Evolutionary conservation across 2,797 vertebrate genomes (phyloP), one percentile per base, ranked within the genome.

Genomic region (Cyclura pinguis): DNA sequence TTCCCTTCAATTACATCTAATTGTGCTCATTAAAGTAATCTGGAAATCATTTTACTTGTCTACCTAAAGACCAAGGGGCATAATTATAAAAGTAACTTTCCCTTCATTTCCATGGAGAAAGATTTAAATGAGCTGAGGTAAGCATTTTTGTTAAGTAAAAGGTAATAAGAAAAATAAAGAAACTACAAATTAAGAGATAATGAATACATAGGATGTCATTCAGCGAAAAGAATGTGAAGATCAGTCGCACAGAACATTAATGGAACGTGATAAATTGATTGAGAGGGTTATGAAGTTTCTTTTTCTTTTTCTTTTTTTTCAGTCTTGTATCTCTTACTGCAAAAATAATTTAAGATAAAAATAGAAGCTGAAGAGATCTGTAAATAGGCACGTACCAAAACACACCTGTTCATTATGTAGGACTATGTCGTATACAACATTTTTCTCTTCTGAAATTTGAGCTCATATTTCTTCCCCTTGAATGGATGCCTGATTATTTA

Each of bases 21-120:
- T 88, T 94, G 90, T 90, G 22, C 32, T 92, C 59, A 74, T 95
- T 95, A 92, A 93, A 94, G 42, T 93, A 88, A 94, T 89, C 29
- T 62, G 85, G 57, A 94, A 91, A 74, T 91, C 84, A 88, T 94
- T 95, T 94, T 84, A 89, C 64, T 83, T 89, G 6, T 84, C 90
- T 94, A 89, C 64, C 89, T 93, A 89, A 94, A 94, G 83, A 91
- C 24, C 62, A 89, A 88, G 0, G 47, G 73, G 9, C 50, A 91
- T 85, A 94, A 88, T 80, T 86, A 86, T 73, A 86, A 93, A 95
- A 76, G 55, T 38, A 80, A 77, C 7, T 88, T 92, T 90, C 59
- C 85, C 5, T 85, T 94, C 57, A 85, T 90, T 95, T 94, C 73
- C 84, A 64, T 87, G 84, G 80, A 27, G 80, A 91, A 92, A 50